These are phyloP conservation scores for Caenorhabditis zanzibari DNA, from an alignment of 2,888 invertebrate genomes.

Conservation along the genomic window DNA sequence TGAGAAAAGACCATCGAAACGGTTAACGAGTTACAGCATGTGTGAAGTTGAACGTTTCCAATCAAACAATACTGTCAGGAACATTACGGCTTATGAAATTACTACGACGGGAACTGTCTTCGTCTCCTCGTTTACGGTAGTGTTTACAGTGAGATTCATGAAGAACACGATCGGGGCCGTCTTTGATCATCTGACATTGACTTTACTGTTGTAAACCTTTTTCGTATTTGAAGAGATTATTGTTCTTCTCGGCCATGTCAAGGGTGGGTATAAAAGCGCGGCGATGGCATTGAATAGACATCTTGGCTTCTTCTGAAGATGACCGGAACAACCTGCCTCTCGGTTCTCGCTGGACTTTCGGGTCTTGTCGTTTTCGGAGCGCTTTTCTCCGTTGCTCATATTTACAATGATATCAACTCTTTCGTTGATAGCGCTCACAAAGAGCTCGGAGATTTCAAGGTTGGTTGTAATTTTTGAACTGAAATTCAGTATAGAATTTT, in stretches of 20 bases:
- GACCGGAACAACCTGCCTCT: conserved; percentile 59
- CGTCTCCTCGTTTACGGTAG: conserved; percentile 15
- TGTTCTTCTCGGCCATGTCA: conserved; percentile 30
- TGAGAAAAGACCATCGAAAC: conserved; percentile 34
- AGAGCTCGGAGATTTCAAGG: conserved; percentile 71
- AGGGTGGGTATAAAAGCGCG: conserved; percentile 58
- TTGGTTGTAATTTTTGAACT: neutral
- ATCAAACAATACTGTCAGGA: conserved; percentile 49
- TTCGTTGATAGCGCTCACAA: conserved; percentile 66
- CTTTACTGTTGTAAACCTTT: conserved; percentile 42
- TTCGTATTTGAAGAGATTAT: conserved; percentile 30
- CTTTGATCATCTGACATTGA: conserved; percentile 49
- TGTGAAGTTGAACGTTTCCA: conserved; percentile 25
- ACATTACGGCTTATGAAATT: conserved; percentile 41
- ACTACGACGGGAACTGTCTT: conserved; percentile 43
- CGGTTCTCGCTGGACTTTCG: conserved; percentile 53
- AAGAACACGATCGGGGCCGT: conserved; percentile 25
- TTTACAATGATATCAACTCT: conserved; percentile 70
- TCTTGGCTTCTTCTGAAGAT: conserved; percentile 54
- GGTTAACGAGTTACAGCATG: conserved; percentile 12
- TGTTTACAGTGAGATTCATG: conserved; percentile 21
- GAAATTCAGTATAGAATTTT: conserved; percentile 4
- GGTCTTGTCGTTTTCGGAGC: conserved; percentile 64
- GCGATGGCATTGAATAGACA: conserved; percentile 36
- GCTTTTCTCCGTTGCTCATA: conserved; percentile 58